phyloP scores from a whole-genome alignment of 2,888 invertebrate species.

The Sinhomidia bicolor region DNA sequence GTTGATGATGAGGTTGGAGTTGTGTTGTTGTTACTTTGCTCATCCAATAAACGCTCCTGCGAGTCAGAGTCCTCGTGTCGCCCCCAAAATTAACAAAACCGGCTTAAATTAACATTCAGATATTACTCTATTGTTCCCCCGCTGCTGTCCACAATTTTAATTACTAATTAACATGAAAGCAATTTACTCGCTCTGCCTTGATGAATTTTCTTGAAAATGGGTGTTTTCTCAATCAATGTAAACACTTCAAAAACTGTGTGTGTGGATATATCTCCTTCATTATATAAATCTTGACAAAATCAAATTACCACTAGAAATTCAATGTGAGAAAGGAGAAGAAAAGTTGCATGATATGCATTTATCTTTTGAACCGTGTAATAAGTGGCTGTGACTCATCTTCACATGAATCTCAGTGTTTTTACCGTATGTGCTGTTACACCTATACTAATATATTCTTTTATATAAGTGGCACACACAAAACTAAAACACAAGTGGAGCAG shows the following conservation, averaged over 20 bases:
- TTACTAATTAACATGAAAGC: slow-evolving; percentile 73
- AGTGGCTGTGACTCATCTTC: slow-evolving; percentile 41
- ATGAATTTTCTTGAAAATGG: slow-evolving; percentile 71
- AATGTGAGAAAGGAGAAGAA: slow-evolving; percentile 35
- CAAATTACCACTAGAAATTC: slow-evolving; percentile 46
- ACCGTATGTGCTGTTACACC: too few species aligned
- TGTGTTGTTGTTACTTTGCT: slow-evolving; percentile 20
- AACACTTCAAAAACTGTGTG: slow-evolving; percentile 59
- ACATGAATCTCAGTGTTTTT: background rate
- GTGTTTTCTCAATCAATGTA: slow-evolving; percentile 72
- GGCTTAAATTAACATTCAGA: slow-evolving; percentile 70
- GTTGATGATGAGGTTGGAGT: background rate
- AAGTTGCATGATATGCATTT: slow-evolving; percentile 50
- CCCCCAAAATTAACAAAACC: slow-evolving; percentile 62
- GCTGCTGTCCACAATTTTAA: slow-evolving; percentile 71
- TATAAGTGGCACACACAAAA: background rate
- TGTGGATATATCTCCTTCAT: slow-evolving; percentile 15
- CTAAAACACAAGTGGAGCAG: background rate
- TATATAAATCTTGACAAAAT: slow-evolving; percentile 48
- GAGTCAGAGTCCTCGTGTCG: slow-evolving; percentile 57
- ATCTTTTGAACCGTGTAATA: slow-evolving; percentile 58
- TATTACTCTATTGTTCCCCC: slow-evolving; percentile 70
- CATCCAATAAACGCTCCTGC: slow-evolving; percentile 47
- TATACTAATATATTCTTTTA: too few species aligned
- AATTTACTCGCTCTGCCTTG: slow-evolving; percentile 68